These are phyloP conservation scores for Phyllostomus discolor DNA, from an alignment of 2,113 vertebrate genomes.

Conservation along the genomic window DNA sequence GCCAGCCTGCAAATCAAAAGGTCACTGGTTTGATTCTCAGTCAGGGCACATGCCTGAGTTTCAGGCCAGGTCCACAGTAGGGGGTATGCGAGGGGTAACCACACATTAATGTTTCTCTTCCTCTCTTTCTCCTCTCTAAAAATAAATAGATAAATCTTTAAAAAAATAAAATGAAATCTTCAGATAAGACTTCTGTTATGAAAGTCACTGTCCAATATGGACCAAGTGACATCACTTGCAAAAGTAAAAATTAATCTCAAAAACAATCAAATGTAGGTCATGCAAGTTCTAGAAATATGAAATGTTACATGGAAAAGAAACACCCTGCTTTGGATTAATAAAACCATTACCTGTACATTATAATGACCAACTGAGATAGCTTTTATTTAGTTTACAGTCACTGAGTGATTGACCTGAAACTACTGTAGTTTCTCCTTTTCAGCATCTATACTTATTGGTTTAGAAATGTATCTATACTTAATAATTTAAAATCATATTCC, in stretches of 20 bases:
- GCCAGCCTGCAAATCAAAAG: no score
- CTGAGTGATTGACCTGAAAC: slow-evolving; percentile 37
- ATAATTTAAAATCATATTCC: not conserved
- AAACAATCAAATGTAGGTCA: not conserved
- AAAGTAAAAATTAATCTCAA: slow-evolving; percentile 42
- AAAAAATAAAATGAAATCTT: slow-evolving; percentile 19
- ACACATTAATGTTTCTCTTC: no score
- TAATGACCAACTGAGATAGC: not conserved
- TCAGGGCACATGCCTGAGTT: no score
- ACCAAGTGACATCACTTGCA: not conserved
- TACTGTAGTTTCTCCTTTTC: slow-evolving; percentile 5
- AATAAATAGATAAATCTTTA: no score
- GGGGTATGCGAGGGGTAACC: no score
- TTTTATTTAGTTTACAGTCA: slow-evolving; percentile 32
- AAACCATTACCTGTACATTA: not conserved
- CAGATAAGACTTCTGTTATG: slow-evolving; percentile 1
- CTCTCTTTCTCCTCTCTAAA: no score
- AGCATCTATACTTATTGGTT: not conserved
- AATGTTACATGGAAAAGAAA: not conserved
- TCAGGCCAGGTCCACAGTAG: no score
- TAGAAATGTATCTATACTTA: not conserved
- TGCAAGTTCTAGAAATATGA: slow-evolving; percentile 24
- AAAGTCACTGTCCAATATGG: not conserved
- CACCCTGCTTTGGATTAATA: not conserved
- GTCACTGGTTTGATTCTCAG: no score